Conservation (phyloP, 2,888 invertebrate species). For the Iselma pallidipennis region DNA sequence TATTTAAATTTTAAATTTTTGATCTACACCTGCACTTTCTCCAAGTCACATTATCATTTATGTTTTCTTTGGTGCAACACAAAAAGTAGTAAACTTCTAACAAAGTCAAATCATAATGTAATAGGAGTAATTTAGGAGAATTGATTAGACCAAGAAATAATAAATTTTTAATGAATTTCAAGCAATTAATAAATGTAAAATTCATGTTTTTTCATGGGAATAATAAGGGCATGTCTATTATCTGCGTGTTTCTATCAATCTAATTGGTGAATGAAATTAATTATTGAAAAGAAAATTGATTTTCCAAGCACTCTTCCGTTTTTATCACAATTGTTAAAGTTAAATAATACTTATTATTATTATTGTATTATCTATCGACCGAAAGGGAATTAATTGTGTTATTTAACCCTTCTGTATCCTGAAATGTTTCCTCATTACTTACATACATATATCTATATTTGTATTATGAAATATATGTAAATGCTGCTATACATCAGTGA, state of each 20-base stretch:
- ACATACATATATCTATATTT: background rate
- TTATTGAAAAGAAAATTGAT: too few relatives aligned
- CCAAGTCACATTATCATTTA: too few relatives aligned
- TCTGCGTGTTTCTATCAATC: too few relatives aligned
- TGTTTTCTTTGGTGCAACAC: background rate
- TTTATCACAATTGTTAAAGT: too few relatives aligned
- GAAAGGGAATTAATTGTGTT: background rate
- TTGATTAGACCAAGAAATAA: background rate
- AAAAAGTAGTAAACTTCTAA: background rate
- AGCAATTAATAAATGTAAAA: background rate
- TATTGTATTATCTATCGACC: background rate
- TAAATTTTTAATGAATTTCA: background rate
- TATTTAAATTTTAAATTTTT: too few relatives aligned
- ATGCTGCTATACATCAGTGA: constrained; percentile 13
- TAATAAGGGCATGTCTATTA: too few relatives aligned
- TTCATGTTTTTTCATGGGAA: background rate
- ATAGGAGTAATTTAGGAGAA: background rate
- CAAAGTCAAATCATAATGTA: background rate
- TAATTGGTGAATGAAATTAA: too few relatives aligned
- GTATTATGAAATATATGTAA: background rate
- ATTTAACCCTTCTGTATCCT: background rate
- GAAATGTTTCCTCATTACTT: background rate
- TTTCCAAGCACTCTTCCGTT: too few relatives aligned
- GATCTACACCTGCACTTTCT: too few relatives aligned
- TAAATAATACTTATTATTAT: too few relatives aligned